Percentiles rank a stretch among this genome's conserved stretches.
Conservation (phyloP, 1,140 invertebrate species). For the Ceratosolen solmsi region DNA sequence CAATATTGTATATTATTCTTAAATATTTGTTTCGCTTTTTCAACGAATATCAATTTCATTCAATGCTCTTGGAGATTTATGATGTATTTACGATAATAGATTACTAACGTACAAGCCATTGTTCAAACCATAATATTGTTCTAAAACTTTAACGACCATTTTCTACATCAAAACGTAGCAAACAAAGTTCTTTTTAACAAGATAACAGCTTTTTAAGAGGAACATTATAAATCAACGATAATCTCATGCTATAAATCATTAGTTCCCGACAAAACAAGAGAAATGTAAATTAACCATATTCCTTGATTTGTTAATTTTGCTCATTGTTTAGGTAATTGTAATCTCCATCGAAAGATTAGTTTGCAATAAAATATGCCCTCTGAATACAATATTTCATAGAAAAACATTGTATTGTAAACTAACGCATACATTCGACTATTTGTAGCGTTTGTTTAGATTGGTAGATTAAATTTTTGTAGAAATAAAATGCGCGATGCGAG, state of each 20-base stretch:
- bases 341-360: background rate
- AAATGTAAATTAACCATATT: background rate
- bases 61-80: conserved; percentile 8
- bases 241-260: conserved; percentile 16
- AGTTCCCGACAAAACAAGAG: background rate
- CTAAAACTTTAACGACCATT: conserved; percentile 33
- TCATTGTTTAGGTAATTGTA: background rate
- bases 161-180: conserved; percentile 1
- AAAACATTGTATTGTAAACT: background rate
- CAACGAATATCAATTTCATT: conserved; percentile 14
- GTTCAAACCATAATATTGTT: conserved; percentile 29
- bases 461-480: background rate
- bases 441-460: background rate
- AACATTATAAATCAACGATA: conserved; percentile 23
- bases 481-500: background rate
- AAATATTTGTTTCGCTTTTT: background rate
- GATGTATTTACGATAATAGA: conserved; percentile 28
- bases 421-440: background rate
- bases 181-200: conserved; percentile 22
- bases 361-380: too few relatives aligned
- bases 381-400: too few relatives aligned
- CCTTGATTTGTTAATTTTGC: background rate
- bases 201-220: conserved; percentile 20
- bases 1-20: background rate
- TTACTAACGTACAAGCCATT: conserved; percentile 12